Percentiles rank a stretch among this genome's conserved stretches.
Conservation (phyloP, 1,140 invertebrate species). For the Samia ricini region DNA sequence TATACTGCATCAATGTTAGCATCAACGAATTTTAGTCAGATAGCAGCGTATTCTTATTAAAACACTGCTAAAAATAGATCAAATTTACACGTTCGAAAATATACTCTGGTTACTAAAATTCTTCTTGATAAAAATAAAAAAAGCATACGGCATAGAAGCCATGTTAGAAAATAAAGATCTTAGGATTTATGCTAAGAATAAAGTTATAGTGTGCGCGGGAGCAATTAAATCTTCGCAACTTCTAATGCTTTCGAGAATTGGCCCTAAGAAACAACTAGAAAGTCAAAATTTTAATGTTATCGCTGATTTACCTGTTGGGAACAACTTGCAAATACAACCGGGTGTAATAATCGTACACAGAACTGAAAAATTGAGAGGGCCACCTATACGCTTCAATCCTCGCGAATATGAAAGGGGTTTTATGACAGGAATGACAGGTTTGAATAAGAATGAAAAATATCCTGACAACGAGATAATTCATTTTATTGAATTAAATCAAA, state of each 20-base stretch:
- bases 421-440: neutral
- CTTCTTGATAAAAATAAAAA: slow-evolving; percentile 81
- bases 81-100: slow-evolving; percentile 62
- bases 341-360: neutral
- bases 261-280: neutral
- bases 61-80: slow-evolving; percentile 63
- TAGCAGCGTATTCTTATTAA: slow-evolving; percentile 78
- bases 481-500: neutral
- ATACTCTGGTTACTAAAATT: slow-evolving; percentile 50
- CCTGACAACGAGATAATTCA: neutral
- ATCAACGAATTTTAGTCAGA: slow-evolving; percentile 77
- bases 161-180: neutral
- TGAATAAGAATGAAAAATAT: slow-evolving; percentile 4
- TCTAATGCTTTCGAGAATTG: slow-evolving; percentile 10
- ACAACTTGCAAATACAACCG: slow-evolving; percentile 4
- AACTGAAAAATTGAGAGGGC: neutral
- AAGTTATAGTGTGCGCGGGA: slow-evolving; percentile 10
- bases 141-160: slow-evolving; percentile 25
- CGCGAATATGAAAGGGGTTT: neutral
- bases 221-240: slow-evolving; percentile 11
- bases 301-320: slow-evolving; percentile 5
- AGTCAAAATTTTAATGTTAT: neutral
- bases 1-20: slow-evolving; percentile 59
- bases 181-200: neutral
- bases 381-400: neutral